These are phyloP conservation scores for Tor tambroides DNA, from an alignment of 2,113 vertebrate genomes.

Conservation along the genomic window DNA sequence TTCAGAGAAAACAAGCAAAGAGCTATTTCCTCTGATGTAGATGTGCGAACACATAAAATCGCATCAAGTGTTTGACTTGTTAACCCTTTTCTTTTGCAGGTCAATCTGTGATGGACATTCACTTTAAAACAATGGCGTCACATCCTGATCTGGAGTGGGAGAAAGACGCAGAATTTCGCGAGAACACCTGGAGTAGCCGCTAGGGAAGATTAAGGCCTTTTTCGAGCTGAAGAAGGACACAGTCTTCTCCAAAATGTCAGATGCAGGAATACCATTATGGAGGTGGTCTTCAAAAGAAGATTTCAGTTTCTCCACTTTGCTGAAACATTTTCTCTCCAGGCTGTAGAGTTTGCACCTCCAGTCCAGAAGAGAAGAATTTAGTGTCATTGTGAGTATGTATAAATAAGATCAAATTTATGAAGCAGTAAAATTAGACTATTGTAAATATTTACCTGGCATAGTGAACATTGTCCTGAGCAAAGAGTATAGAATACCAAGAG, in stretches of 20 bases:
- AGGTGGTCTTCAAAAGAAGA: conserved; percentile 70
- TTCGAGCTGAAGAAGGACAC: conserved; percentile 75
- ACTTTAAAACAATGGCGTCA: conserved; percentile 66
- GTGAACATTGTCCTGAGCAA: conserved; percentile 73
- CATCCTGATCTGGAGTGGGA: conserved; percentile 67
- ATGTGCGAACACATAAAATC: conserved; percentile 42
- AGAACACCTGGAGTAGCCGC: conserved; percentile 75
- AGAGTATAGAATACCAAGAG: no score
- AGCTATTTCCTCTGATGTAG: conserved; percentile 30
- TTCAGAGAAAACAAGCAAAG: conserved; percentile 36
- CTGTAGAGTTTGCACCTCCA: conserved; percentile 74
- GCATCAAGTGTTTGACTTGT: conserved; percentile 10
- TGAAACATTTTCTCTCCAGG: conserved; percentile 74
- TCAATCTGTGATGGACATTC: conserved; percentile 19
- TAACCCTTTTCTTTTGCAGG: not conserved
- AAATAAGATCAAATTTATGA: not conserved
- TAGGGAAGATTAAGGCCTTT: conserved; percentile 70
- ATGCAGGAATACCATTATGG: conserved; percentile 66
- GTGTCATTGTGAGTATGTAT: not conserved
- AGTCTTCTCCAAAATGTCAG: conserved; percentile 77
- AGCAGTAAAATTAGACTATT: not conserved
- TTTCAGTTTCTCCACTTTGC: conserved; percentile 73
- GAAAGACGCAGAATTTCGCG: conserved; percentile 75
- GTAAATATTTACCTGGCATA: conserved; percentile 67
- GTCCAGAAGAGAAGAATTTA: conserved; percentile 32